Conservation (phyloP, 2,797 vertebrate species). For the Eulemur albifrons region DNA sequence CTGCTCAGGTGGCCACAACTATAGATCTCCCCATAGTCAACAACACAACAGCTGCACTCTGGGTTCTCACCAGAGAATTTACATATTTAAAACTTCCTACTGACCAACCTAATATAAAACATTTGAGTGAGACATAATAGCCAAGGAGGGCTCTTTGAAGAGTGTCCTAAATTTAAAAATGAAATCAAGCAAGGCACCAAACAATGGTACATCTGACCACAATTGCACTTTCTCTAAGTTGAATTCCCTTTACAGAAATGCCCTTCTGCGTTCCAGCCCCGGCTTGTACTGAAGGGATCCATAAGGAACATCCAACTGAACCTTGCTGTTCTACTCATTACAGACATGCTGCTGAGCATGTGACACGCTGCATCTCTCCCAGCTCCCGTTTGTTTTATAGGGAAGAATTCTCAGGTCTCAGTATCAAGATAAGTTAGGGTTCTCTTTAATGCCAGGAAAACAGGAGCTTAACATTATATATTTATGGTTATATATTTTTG, state of each 20-base stretch:
- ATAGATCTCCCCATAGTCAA: neutral
- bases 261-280: neutral
- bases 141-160: neutral
- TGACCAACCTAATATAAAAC: neutral
- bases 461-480: neutral
- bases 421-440: neutral
- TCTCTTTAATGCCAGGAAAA: neutral
- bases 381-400: rapidly evolving
- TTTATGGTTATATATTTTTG: neutral
- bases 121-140: neutral
- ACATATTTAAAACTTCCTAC: neutral
- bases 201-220: neutral
- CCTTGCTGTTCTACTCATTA: neutral
- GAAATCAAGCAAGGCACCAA: neutral
- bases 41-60: neutral
- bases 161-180: neutral
- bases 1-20: neutral
- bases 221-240: neutral
- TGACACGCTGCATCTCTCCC: neutral
- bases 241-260: neutral
- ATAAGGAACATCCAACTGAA: neutral
- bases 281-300: neutral
- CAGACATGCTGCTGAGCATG: neutral
- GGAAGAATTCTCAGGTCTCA: neutral
- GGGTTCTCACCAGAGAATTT: neutral